These are phyloP conservation scores for Eristalis tenax DNA, from an alignment of 2,888 invertebrate species.

Conservation along the genomic window DNA sequence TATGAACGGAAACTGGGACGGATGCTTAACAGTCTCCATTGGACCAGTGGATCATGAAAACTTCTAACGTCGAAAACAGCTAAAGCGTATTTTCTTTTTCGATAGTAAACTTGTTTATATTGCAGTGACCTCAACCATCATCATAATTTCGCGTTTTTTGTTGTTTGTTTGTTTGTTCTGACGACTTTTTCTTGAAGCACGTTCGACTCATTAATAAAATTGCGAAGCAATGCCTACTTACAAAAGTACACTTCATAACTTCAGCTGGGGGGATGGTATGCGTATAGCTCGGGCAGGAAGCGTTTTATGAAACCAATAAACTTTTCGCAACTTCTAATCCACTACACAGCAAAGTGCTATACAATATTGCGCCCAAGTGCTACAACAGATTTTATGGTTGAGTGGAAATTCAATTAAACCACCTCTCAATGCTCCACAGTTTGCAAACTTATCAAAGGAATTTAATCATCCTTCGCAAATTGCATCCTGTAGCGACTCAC, in stretches of 20 bases:
- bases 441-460: slow-evolving; percentile 19
- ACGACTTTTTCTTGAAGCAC: background rate
- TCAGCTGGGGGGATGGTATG: background rate
- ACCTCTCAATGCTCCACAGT: slow-evolving; percentile 22
- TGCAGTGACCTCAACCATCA: too few species aligned
- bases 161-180: background rate
- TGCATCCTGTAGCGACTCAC: background rate
- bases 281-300: background rate
- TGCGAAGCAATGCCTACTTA: background rate
- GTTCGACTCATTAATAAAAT: background rate
- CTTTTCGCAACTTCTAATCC: background rate
- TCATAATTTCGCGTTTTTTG: background rate
- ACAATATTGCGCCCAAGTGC: background rate
- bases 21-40: too few species aligned
- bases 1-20: background rate
- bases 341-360: background rate
- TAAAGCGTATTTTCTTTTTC: too few species aligned
- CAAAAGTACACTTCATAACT: background rate
- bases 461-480: slow-evolving; percentile 30
- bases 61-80: too few species aligned
- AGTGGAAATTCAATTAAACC: slow-evolving; percentile 26
- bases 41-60: too few species aligned
- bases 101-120: too few species aligned
- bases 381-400: slow-evolving; percentile 1
- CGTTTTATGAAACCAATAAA: background rate